Percentiles rank a stretch among this genome's conserved stretches.
These are phyloP conservation scores for Sycophila texana DNA, from an alignment of 2,888 invertebrate species.

Conservation along the genomic window DNA sequence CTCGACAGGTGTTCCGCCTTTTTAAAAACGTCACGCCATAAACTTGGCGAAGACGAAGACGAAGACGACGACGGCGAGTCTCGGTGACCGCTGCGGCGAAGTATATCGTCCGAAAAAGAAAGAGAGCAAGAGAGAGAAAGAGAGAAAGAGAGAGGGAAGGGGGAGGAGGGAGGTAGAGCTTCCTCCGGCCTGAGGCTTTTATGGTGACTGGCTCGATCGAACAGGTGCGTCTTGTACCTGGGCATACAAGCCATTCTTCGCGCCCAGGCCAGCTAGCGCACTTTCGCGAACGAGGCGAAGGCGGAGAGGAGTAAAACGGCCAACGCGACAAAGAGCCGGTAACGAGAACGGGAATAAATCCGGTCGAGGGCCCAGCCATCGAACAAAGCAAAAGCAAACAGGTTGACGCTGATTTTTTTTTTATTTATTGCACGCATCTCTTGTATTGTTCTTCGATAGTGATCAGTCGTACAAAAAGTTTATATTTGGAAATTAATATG, in stretches of 20 bases:
- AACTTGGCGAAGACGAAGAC: conserved; percentile 24
- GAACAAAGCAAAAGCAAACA: conserved; percentile 39
- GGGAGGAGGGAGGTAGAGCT: conserved; percentile 62
- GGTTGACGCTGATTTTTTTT: conserved; percentile 26
- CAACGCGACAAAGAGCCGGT: conserved; percentile 60
- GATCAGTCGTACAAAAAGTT: too few relatives aligned
- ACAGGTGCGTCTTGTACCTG: conserved; percentile 64
- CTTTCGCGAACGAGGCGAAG: conserved; percentile 29
- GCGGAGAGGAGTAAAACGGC: background rate
- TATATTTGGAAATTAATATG: too few relatives aligned
- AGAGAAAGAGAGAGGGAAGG: conserved; percentile 59
- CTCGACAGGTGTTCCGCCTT: conserved; percentile 51
- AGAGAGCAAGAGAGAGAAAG: conserved; percentile 56
- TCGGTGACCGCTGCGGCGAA: conserved; percentile 31
- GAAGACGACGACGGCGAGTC: conserved; percentile 23
- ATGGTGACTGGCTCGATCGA: conserved; percentile 67
- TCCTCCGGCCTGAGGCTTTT: conserved; percentile 65
- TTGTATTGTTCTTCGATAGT: too few relatives aligned
- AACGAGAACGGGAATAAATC: conserved; percentile 54
- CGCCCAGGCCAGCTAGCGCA: conserved; percentile 20
- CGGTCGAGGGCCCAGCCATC: background rate
- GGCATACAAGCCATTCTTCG: conserved; percentile 30
- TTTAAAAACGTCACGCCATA: conserved; percentile 43
- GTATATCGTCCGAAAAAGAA: conserved; percentile 21
- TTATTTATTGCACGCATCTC: too few relatives aligned